Base-by-base conservation (phyloP, 2,797 vertebrate genomes). In the Selene dorsalis region DNA sequence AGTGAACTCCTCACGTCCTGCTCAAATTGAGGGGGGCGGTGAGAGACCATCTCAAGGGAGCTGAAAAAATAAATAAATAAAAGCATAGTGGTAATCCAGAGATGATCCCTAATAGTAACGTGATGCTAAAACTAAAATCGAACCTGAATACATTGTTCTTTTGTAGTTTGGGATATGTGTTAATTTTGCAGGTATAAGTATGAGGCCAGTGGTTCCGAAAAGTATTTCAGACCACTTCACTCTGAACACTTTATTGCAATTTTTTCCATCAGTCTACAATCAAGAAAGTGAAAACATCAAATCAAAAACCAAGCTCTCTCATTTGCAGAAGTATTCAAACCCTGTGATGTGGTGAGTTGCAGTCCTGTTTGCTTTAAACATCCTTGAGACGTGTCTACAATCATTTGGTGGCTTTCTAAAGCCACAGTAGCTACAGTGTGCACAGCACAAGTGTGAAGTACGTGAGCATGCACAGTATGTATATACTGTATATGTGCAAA, bases 1-100 rank as follows among this genome's bases (percentile, higher is more conserved):
- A 32, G 17, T 39, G 18, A 74, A 67, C 35, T 79, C 45, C 69
- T 70, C 66, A 68, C n/a, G 78, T 73, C 48, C 69, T 39, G 61
- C 58, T 69, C 38, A 59, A 70, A 72, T 74, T 35, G 64, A 38
- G 11, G 26, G 30, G 41, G 14, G 35, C 74, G 38, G 62, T 61
- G 39, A 43, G 26, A 72, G 53, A 65, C 22, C 28, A 41, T 67
- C 66, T 57, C 39, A 35, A 26, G 72, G 69, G 61, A 75, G 67
- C 64, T 71, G 13, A 59, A 75, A 78, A 28, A 80, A 73, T n/a
- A 75, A 61, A 26, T 2, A 43, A 16, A 43, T 6, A 18, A 45
- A 18, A 45, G 35, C 57, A 50, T 26, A 5, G 32, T 62, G 28
- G 67, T 53, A 48, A 69, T 69, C 75, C 62, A 52, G 3, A 18